Evolutionary conservation across 2,888 invertebrate species (phyloP), one percentile per base, ranked within the genome.

Genomic region (Dyspetes luteomarginatus): DNA sequence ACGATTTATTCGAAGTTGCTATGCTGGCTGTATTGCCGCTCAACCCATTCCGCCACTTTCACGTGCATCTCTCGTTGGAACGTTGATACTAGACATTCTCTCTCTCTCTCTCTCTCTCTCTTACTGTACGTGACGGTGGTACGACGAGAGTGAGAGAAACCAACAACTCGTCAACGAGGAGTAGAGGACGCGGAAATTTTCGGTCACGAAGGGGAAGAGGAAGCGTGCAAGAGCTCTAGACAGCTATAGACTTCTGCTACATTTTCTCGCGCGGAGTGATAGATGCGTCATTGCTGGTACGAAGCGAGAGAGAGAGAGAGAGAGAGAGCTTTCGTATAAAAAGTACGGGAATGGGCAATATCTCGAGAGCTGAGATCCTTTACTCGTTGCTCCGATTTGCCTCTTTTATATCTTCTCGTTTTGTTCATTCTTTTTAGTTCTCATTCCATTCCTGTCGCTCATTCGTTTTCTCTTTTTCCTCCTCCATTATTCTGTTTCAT

Each of bases 1-100:
- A 52, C 65, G 65, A 65, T 65, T 80, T 62, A 50, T 72, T 80
- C 60, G 43, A 65, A 65, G 75, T 84, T 84, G 86, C 82, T 81
- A 81, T 79, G 83, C 82, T 68, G 69, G 82, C 69, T 82, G 75
- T 56, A 52, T 78, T 82, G 82, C 77, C 75, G 78, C 45, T 78
- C 75, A 83, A 79, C 83, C 82, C 83, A 81, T 82, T 60, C 60
- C 75, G 65, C n/a, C 12, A 55, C 74, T 82, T 56, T 55, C 65
- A 52, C 55, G 64, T 52, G 68, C 45, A 69, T 50, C 62, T 22
- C 7, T 22, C 15, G 22, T 58, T 22, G 52, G n/a, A 71, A 48
- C 48, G 26, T 56, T 26, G 43, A n/a, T 41, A 17, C 7, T n/a
- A 55, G n/a, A 56, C 36, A 4, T 41, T 24, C 41, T 36, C 56